Evolutionary conservation across 53 echinoderm and acorn worm genomes (phyloP).

Genomic region (Zoroaster sp.): DNA sequence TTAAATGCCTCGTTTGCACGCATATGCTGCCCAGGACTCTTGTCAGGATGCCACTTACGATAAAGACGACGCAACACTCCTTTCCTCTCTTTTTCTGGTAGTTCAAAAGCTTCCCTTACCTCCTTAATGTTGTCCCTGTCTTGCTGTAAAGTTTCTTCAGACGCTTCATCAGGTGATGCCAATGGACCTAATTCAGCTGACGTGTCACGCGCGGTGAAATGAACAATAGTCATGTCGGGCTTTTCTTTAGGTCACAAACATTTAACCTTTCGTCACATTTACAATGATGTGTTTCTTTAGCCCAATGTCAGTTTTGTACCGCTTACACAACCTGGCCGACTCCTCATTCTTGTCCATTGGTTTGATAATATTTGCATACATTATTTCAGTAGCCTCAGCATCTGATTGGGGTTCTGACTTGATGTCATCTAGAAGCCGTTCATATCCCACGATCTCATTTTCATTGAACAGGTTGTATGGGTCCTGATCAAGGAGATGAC

Average conservation of each 20-base stretch:
- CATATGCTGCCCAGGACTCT: slow-evolving; percentile 41
- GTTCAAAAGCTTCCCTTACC: slow-evolving; percentile 33
- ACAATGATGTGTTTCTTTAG: not conserved
- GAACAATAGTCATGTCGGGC: not conserved
- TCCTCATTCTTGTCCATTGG: not conserved
- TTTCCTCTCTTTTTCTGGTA: slow-evolving; percentile 50
- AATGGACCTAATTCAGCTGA: not conserved
- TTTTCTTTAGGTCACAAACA: not conserved
- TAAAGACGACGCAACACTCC: slow-evolving; percentile 56
- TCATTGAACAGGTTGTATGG: slow-evolving; percentile 59
- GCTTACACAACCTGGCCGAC: not conserved
- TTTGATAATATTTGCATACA: slow-evolving; percentile 49
- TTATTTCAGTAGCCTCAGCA: slow-evolving; percentile 2
- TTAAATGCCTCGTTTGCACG: slow-evolving; percentile 63
- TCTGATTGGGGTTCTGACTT: not conserved
- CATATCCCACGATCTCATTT: slow-evolving; percentile 71
- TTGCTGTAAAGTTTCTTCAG: not conserved
- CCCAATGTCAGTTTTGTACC: slow-evolving; percentile 44
- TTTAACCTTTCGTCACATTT: slow-evolving; percentile 1
- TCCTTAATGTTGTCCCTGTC: slow-evolving; percentile 15
- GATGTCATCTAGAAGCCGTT: not conserved
- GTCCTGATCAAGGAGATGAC: slow-evolving; percentile 71
- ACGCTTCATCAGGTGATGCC: not conserved
- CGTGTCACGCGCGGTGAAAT: not conserved
- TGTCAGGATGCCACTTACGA: slow-evolving; percentile 80